Conservation (phyloP, 2,797 vertebrate species). For the Mico argentatus region DNA sequence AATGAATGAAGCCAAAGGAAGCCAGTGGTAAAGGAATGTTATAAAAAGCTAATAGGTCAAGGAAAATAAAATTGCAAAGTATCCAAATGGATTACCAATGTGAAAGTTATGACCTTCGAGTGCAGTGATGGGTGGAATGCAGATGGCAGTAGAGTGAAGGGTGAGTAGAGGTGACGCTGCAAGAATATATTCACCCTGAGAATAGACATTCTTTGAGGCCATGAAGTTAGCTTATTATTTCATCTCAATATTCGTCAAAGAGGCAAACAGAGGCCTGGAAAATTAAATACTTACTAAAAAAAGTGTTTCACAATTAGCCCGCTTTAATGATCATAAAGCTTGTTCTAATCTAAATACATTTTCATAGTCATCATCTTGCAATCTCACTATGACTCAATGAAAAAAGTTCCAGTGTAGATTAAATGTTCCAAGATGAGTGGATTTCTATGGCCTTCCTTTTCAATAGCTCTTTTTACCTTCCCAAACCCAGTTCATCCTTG, state of each 20-base stretch:
- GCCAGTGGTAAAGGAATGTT: neutral
- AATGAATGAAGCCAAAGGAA: neutral
- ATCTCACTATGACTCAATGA: neutral
- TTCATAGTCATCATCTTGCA: neutral
- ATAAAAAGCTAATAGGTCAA: neutral
- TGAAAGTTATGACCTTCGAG: neutral
- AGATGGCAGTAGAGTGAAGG: neutral
- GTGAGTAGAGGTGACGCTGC: neutral
- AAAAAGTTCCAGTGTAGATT: neutral
- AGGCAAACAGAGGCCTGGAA: neutral
- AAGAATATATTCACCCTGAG: neutral
- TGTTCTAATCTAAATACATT: neutral
- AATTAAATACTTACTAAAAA: neutral
- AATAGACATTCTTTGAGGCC: neutral
- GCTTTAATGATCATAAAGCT: neutral
- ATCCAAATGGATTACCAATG: neutral
- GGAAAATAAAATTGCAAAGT: neutral
- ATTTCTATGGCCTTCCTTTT: neutral
- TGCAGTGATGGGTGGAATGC: too few species aligned
- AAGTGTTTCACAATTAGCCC: neutral
- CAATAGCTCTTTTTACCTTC: slow-evolving; percentile 11
- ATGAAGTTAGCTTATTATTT: slow-evolving; percentile 30
- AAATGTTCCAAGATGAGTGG: neutral
- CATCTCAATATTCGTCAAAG: neutral
- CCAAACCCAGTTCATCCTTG: neutral